Evolutionary conservation across 2,888 invertebrate genomes (phyloP).

Genomic region (Ophioninae sp.): DNA sequence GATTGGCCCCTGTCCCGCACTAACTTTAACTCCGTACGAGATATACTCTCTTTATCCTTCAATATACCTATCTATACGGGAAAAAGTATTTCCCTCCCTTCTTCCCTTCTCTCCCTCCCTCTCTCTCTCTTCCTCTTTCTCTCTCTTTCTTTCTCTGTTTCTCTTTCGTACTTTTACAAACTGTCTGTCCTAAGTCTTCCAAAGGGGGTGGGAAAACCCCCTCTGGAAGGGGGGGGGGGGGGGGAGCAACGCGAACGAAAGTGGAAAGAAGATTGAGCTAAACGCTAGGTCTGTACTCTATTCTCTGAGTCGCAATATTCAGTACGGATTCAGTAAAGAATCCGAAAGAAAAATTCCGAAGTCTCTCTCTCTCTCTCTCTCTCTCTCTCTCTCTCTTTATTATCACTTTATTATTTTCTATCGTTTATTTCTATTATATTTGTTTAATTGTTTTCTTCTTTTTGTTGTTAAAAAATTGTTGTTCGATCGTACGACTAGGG

Average conservation of each 20-base stretch:
- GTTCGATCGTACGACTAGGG: too few species aligned
- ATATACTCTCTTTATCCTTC: constrained; percentile 54
- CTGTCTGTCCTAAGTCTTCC: constrained; percentile 60
- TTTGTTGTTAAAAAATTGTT: too few species aligned
- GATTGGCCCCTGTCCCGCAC: constrained; percentile 71
- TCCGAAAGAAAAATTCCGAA: constrained; percentile 45
- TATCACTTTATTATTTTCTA: too few species aligned
- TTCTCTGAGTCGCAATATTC: constrained; percentile 62
- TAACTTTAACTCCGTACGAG: constrained; percentile 68
- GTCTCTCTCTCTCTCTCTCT: constrained; percentile 29
- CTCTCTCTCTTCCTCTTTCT: too few species aligned
- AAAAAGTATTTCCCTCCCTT: constrained; percentile 4
- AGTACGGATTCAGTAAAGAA: constrained; percentile 63
- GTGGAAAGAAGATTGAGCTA: constrained; percentile 60
- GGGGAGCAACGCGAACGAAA: constrained; percentile 26
- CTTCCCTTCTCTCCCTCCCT: too few species aligned
- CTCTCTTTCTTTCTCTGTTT: constrained; percentile 9
- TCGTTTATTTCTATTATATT: too few species aligned
- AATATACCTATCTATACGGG: constrained; percentile 25
- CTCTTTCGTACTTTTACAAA: constrained; percentile 71
- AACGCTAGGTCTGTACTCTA: constrained; percentile 59
- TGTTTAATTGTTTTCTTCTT: too few species aligned
- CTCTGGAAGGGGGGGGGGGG: too few species aligned
- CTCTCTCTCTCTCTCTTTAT: constrained; percentile 36
- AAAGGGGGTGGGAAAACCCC: constrained; percentile 3